Evolutionary conservation across 2,797 vertebrate genomes (phyloP), one percentile per base, ranked within the genome.

Genomic region (Rhinichthys osculus): DNA sequence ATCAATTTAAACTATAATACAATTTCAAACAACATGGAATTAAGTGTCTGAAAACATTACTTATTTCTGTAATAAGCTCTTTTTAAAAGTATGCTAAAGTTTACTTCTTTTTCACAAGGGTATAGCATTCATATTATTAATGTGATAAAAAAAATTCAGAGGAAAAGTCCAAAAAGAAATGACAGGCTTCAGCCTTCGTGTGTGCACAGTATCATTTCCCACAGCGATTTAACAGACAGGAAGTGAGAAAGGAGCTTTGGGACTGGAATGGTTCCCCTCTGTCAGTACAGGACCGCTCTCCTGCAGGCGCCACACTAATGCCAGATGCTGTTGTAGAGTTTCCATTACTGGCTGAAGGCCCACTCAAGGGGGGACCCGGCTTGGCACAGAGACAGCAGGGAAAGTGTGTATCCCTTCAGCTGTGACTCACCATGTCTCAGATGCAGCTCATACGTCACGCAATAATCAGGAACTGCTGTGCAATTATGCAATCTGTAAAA

Each of bases 401-500:
- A 54, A 69, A 85, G 66, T 59, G 83, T 76, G 40, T 76, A 78
- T 77, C 62, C 70, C 54, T 71, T 59, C 76, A 69, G 62, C 72
- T 77, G 54, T 84, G 67, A 81, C 78, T 54, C 71, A 71, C 74
- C 27, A 23, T n/a, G 70, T 66, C 33, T 84, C 69, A 72, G 72
- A 85, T 66, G 73, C 30, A 82, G 72, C 82, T 66, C 69, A 64
- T 42, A 82, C 83, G 80, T 88, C 83, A 88, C 77, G 50, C 40
- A 9, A 50, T 87, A 88, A 88, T 82, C n/a, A 71, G 59, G 33
- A 88, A 85, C 87, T 82, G 83, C 72, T 88, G 83, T 78, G 83
- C 59, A 54, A 79, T 88, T 85, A 88, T 88, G 87, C 80, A 88
- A 88, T 42, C 50, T 78, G 47, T 78, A 57, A 66, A 71, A n/a